Evolutionary conservation across 2,888 invertebrate genomes (phyloP).

Genomic region (Diploptera punctata): DNA sequence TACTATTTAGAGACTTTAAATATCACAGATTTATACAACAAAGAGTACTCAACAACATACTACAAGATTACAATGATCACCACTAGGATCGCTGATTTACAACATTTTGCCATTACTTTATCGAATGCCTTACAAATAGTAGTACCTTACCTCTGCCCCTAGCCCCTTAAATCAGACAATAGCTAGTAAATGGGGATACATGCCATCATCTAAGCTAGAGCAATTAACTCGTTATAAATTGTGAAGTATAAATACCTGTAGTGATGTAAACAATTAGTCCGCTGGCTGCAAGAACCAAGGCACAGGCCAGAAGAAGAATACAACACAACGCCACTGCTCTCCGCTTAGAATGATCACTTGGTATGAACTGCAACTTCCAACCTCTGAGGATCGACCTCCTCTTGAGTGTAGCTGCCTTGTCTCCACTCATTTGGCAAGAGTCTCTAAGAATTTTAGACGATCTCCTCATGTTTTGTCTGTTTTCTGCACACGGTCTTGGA

Average conservation of each 20-base stretch:
- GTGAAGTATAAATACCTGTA: neutral
- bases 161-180: too few species aligned
- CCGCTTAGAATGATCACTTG: neutral
- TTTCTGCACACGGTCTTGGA: neutral
- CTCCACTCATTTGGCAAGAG: neutral
- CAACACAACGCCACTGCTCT: neutral
- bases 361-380: neutral
- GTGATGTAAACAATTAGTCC: slow-evolving; percentile 7
- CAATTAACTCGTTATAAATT: too few species aligned
- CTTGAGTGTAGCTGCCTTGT: neutral
- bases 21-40: too few species aligned
- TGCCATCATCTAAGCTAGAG: too few species aligned
- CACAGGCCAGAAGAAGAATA: neutral
- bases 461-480: neutral
- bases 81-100: too few species aligned
- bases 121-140: too few species aligned
- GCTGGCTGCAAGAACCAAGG: neutral
- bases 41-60: too few species aligned
- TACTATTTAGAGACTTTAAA: too few species aligned
- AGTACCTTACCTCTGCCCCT: too few species aligned
- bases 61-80: too few species aligned
- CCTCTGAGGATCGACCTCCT: neutral
- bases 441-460: neutral
- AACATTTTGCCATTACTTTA: too few species aligned
- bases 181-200: too few species aligned